A percentile compares a stretch with the other conserved stretches of the same genome.
phyloP scores from a whole-genome alignment of 2,888 invertebrate genomes.

The Tachina grossa region DNA sequence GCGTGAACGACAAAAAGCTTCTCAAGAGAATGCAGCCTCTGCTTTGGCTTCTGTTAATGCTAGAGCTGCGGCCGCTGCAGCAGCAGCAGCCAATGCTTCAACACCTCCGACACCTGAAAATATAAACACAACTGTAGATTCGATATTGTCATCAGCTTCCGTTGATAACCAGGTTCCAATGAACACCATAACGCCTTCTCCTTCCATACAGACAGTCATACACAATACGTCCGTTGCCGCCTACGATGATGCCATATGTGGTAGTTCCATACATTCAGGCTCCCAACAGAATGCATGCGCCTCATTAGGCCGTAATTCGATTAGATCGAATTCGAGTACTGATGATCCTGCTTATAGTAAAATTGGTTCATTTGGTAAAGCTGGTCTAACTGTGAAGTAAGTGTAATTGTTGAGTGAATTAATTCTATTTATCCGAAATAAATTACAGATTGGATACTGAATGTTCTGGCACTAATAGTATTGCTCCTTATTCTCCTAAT shows the following conservation, averaged over 20 bases:
- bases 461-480: conserved; percentile 72
- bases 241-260: conserved; percentile 76
- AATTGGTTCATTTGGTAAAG: conserved; percentile 83
- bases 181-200: conserved; percentile 78
- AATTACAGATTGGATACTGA: conserved; percentile 79
- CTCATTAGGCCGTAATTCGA: conserved; percentile 82
- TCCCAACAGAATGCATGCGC: conserved; percentile 78
- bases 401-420: conserved; percentile 52
- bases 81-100: conserved; percentile 69
- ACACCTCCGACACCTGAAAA: conserved; percentile 56
- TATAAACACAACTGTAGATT: conserved; percentile 76
- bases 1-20: conserved; percentile 87
- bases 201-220: conserved; percentile 82
- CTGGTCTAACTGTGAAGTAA: conserved; percentile 82
- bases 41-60: conserved; percentile 79
- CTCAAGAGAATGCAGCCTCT: conserved; percentile 79
- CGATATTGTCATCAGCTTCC: conserved; percentile 74
- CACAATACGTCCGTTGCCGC: conserved; percentile 79
- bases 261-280: conserved; percentile 79
- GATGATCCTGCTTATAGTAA: conserved; percentile 82
- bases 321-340: conserved; percentile 82
- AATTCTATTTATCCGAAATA: background rate
- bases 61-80: conserved; percentile 79
- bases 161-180: conserved; percentile 73
- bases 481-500: conserved; percentile 77